phyloP scores from a whole-genome alignment of 1,140 invertebrate genomes.

The Eriocheir sinensis region DNA sequence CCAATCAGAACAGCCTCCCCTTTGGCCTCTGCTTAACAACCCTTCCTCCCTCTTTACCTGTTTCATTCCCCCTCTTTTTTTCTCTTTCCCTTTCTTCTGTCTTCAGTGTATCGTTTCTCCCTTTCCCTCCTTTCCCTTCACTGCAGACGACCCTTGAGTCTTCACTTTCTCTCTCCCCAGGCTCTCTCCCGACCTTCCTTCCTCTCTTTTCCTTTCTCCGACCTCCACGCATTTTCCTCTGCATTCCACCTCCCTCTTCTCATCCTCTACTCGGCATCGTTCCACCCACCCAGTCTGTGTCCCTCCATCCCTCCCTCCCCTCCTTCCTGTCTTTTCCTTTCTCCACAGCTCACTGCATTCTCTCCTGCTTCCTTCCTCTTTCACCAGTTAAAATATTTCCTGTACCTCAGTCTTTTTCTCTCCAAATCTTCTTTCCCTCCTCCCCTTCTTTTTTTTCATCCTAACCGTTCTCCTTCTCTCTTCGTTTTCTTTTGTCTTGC shows the following conservation, averaged over 20 bases:
- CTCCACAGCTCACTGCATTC: neutral
- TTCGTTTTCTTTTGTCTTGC: neutral
- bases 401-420: constrained; percentile 36
- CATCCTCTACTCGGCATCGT: neutral
- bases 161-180: neutral
- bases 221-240: no score
- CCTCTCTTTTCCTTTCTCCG: neutral
- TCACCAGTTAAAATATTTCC: constrained; percentile 1
- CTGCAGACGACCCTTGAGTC: neutral
- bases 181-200: neutral
- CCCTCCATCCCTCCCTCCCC: neutral
- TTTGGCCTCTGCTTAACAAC: no score
- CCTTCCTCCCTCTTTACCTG: neutral
- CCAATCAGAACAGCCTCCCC: no score
- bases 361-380: neutral
- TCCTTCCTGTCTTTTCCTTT: neutral
- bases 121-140: neutral
- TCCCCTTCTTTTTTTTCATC: neutral
- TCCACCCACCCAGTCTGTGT: neutral
- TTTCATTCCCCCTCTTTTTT: constrained; percentile 19
- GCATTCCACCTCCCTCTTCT: neutral
- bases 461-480: neutral
- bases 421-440: neutral
- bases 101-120: neutral
- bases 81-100: constrained; percentile 26